Conservation (phyloP, 1,140 invertebrate species). For the Andrena cerasifolii region DNA sequence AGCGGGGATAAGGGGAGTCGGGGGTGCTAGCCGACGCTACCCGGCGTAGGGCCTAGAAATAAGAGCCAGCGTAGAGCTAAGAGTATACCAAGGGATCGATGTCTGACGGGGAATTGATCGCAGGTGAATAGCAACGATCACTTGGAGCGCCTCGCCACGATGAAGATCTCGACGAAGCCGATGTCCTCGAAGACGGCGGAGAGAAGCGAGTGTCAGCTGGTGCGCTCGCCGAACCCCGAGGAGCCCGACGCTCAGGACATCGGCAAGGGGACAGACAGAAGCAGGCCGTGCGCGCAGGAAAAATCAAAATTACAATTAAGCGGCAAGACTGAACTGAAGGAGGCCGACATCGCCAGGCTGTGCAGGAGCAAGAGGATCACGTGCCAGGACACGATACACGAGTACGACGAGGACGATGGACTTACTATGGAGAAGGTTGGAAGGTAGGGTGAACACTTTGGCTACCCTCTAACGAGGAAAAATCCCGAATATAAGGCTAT, state of each 20-base stretch:
- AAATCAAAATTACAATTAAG: constrained; percentile 75
- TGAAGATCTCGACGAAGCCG: constrained; percentile 79
- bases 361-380: constrained; percentile 69
- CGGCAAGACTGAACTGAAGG: constrained; percentile 69
- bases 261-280: constrained; percentile 53
- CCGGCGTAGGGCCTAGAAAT: too few species aligned
- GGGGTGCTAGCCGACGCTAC: too few species aligned
- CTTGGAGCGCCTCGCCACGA: constrained; percentile 69
- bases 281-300: constrained; percentile 53
- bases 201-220: constrained; percentile 70
- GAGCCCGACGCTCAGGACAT: constrained; percentile 1
- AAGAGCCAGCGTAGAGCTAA: too few species aligned
- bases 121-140: constrained; percentile 77
- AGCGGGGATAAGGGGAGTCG: too few species aligned
- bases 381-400: constrained; percentile 74
- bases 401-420: constrained; percentile 74
- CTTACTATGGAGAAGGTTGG: constrained; percentile 77
- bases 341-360: constrained; percentile 64
- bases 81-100: too few species aligned
- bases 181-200: constrained; percentile 73
- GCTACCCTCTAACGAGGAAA: too few species aligned
- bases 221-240: constrained; percentile 67
- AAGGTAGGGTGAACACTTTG: constrained; percentile 59
- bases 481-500: too few species aligned
- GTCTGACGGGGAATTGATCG: neutral